Percentiles rank a stretch among this genome's conserved stretches.
phyloP scores from a whole-genome alignment of 2,797 vertebrate species.

The Cheracebus regulus region DNA sequence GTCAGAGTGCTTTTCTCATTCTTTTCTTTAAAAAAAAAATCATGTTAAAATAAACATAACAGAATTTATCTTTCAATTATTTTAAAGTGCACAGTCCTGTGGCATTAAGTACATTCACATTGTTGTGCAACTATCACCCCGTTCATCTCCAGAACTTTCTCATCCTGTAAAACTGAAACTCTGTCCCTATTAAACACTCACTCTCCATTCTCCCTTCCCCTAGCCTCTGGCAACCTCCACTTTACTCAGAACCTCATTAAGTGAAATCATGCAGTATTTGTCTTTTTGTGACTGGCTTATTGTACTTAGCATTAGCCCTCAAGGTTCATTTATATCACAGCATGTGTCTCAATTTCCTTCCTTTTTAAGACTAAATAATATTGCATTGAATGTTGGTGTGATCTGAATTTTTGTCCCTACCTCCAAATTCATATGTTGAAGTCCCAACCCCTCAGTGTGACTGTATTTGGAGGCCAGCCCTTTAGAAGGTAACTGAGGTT shows the following conservation, averaged over 20 bases:
- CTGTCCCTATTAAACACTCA: neutral
- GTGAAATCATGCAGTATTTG: neutral
- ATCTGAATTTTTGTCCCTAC: neutral
- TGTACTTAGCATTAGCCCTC: neutral
- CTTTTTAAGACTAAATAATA: neutral
- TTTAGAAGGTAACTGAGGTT: neutral
- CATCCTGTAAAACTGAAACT: neutral
- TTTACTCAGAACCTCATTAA: neutral
- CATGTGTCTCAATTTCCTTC: neutral
- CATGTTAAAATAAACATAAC: neutral
- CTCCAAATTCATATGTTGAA: neutral
- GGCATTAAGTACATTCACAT: neutral
- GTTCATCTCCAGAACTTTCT: neutral
- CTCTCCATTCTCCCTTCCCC: neutral
- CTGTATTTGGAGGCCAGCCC: neutral
- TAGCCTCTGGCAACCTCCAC: neutral
- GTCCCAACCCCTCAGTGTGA: neutral
- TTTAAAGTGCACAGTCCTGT: neutral
- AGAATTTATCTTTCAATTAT: too few relatives aligned
- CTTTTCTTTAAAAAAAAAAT: neutral
- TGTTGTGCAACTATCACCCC: accelerated
- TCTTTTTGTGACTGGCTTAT: neutral
- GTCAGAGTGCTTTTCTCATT: neutral
- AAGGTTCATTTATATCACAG: neutral
- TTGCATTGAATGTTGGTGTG: neutral